These are phyloP conservation scores for Solenopsis fugax DNA, from an alignment of 1,140 invertebrate species.

Conservation along the genomic window DNA sequence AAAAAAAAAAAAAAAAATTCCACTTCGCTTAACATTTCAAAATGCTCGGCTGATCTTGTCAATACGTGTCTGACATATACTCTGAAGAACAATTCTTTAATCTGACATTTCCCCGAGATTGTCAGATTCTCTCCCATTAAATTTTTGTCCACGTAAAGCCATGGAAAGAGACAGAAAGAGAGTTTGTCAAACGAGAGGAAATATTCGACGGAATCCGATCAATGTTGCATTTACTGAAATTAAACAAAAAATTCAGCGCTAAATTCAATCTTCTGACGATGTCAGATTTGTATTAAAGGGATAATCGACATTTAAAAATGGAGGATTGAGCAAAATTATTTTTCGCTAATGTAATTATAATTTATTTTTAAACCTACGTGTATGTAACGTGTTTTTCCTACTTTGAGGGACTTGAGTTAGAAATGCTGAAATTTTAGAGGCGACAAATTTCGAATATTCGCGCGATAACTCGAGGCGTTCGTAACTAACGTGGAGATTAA, in stretches of 20 bases:
- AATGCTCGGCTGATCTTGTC: background rate
- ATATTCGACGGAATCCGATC: slow-evolving; percentile 4
- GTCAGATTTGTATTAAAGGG: background rate
- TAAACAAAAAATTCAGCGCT: slow-evolving; percentile 16
- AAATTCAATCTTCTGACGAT: slow-evolving; percentile 5
- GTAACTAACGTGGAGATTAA: background rate
- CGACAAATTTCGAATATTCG: background rate
- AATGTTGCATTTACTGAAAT: slow-evolving; percentile 13
- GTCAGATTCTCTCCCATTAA: background rate
- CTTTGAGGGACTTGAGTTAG: background rate
- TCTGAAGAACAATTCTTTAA: slow-evolving; percentile 20
- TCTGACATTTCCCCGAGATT: background rate
- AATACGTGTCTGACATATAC: background rate
- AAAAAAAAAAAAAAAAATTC: background rate
- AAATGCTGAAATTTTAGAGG: background rate
- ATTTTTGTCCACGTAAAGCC: slow-evolving; percentile 12
- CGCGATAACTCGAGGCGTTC: background rate
- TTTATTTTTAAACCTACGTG: background rate
- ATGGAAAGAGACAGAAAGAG: background rate
- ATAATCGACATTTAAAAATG: slow-evolving; percentile 8
- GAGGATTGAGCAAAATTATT: background rate
- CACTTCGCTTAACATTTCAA: background rate
- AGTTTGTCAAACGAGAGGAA: background rate
- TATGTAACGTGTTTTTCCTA: background rate
- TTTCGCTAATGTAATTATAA: too few relatives aligned